Evolutionary conservation across 2,113 vertebrate genomes (phyloP).

Genomic region (Bubo scandiacus): DNA sequence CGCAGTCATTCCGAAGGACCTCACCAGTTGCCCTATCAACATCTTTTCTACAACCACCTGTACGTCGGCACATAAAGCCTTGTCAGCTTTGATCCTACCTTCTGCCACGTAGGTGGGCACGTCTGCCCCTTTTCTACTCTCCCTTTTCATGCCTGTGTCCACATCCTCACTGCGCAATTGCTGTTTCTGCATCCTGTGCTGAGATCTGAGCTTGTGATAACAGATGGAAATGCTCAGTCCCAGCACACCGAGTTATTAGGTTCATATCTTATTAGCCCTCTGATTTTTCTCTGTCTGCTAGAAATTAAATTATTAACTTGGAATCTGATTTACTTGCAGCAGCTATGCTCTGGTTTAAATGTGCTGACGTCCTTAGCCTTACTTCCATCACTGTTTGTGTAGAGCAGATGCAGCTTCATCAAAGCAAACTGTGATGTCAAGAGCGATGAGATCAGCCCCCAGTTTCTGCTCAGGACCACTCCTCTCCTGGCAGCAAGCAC

Average conservation of each 20-base stretch:
- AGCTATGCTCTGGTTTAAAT: neutral
- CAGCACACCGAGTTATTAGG: neutral
- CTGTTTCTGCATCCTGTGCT: neutral
- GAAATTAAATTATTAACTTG: neutral
- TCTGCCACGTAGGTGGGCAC: neutral
- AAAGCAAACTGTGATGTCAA: neutral
- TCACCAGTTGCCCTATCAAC: accelerated
- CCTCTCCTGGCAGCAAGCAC: neutral
- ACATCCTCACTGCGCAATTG: neutral
- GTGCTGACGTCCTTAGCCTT: neutral
- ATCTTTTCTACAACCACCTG: neutral
- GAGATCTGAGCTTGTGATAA: neutral
- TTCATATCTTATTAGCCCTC: neutral
- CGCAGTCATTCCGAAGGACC: accelerated
- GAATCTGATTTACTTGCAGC: neutral
- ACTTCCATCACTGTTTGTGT: neutral
- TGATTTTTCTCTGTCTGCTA: neutral
- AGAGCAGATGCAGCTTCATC: neutral
- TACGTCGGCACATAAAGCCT: neutral
- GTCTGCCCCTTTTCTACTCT: neutral
- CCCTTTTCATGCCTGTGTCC: neutral
- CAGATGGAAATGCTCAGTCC: neutral
- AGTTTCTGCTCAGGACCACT: neutral
- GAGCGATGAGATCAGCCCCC: neutral
- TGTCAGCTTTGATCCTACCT: neutral